Conservation (phyloP, 2,888 invertebrate species). For the Euzetes globulus region DNA sequence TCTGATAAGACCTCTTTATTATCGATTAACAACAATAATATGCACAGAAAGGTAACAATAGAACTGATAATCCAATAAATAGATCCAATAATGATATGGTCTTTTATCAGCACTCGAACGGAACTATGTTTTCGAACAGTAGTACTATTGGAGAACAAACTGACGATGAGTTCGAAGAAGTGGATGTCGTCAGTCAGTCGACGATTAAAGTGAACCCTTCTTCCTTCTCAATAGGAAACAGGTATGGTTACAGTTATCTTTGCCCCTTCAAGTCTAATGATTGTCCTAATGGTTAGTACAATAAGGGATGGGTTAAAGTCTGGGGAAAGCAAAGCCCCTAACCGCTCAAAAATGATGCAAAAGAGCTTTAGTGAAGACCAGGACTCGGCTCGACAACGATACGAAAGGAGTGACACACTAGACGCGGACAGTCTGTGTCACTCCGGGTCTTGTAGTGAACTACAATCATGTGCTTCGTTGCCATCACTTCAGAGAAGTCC, state of each 20-base stretch:
- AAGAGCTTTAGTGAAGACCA: slow-evolving; percentile 16
- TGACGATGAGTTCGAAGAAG: slow-evolving; percentile 11
- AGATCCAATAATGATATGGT: neutral
- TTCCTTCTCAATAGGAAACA: neutral
- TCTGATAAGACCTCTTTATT: neutral
- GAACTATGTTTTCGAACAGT: neutral
- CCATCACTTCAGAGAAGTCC: neutral
- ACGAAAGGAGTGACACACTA: neutral
- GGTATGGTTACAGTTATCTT: neutral
- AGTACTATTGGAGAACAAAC: neutral
- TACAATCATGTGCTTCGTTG: neutral
- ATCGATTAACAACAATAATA: neutral
- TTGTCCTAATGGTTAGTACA: neutral
- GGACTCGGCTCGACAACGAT: neutral
- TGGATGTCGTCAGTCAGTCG: neutral
- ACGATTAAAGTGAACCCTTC: neutral
- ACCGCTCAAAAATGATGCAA: neutral
- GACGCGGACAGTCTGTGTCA: neutral
- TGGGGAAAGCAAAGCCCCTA: neutral
- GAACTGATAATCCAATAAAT: no score
- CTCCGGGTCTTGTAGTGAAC: slow-evolving; percentile 9
- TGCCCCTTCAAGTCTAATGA: no score
- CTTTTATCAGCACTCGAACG: neutral
- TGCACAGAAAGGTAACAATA: neutral
- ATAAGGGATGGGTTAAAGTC: neutral